Evolutionary conservation across 1,140 invertebrate genomes (phyloP), one percentile per base, ranked within the genome.

Genomic region (Brachystomella parvula): DNA sequence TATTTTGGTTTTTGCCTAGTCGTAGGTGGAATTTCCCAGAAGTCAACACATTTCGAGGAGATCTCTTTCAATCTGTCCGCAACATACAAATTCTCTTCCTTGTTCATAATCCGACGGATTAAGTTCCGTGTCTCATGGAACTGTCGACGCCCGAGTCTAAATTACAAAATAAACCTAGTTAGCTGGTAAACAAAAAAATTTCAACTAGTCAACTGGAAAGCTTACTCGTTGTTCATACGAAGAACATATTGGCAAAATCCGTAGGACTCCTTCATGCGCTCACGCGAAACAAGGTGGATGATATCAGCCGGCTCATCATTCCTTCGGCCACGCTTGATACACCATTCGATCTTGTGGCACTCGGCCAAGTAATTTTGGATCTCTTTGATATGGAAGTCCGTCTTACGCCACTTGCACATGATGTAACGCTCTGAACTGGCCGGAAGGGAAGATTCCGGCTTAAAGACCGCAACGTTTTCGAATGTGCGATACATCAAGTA

Each of bases 371-470:
- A 64, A 6, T 39, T 33, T 2, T 2, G 3, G 24, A 64, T 39
- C 29, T 64, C 62, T n/a, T 30, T 12, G n/a, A 17, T n/a, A 19
- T 57, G 47, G 2, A 12, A 12, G 3, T n/a, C 12, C 24, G 21
- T 3, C n/a, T 32, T 28, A 12, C 33, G 87, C 75, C 85, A 84
- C 76, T 89, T 87, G 77, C 95, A 97, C 62, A 98, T 85, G 35
- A 98, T 83, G 77, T 98, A 98, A 76, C 95, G 84, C 81, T 98
- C 96, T 1, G 96, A 97, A 78, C 98, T 98, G 0, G 95, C 96
- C 2, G 95, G 95, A 62, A 96, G 81, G 67, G 94, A 97, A 3
- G n/a, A n/a, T n/a, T n/a, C n/a, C n/a, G n/a, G n/a, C n/a, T n/a
- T n/a, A n/a, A n/a, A n/a, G n/a, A n/a, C n/a, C n/a, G n/a, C n/a